Evolutionary conservation across 2,888 invertebrate species (phyloP).

Genomic region (Scelioninae gen. 1): DNA sequence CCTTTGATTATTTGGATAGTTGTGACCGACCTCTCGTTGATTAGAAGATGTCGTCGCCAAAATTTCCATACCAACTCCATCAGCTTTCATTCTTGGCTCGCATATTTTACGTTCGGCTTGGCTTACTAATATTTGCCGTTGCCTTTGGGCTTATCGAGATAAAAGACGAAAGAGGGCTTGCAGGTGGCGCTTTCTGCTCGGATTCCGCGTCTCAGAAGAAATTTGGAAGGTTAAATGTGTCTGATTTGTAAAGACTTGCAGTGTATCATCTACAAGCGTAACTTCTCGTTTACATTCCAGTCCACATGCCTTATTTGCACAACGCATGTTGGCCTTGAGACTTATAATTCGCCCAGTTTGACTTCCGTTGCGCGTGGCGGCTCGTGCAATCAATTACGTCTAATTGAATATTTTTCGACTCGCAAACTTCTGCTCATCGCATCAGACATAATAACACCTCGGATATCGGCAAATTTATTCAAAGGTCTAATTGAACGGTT

Average conservation of each 20-base stretch:
- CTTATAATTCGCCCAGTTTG: slow-evolving; percentile 10
- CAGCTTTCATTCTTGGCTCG: slow-evolving; percentile 22
- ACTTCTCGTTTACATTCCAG: slow-evolving; percentile 39
- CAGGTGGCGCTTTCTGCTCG: neutral
- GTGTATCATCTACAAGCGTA: neutral
- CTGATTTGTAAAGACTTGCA: too few relatives aligned
- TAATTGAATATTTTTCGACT: slow-evolving; percentile 44
- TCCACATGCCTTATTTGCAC: slow-evolving; percentile 76
- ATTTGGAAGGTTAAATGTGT: neutral
- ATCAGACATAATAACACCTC: slow-evolving; percentile 29
- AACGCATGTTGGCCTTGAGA: slow-evolving; percentile 45
- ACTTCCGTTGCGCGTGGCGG: slow-evolving; percentile 1
- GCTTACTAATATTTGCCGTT: slow-evolving; percentile 66
- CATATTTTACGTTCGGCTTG: slow-evolving; percentile 25
- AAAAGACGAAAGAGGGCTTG: neutral
- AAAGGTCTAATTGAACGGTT: slow-evolving; percentile 32
- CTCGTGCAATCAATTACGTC: slow-evolving; percentile 31
- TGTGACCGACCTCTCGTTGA: neutral
- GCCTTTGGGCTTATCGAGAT: slow-evolving; percentile 62
- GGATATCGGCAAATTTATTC: slow-evolving; percentile 26
- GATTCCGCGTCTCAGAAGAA: neutral
- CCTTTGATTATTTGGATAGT: slow-evolving; percentile 13
- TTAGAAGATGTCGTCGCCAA: slow-evolving; percentile 13
- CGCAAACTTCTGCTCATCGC: slow-evolving; percentile 15
- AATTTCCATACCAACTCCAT: slow-evolving; percentile 26